Conservation (phyloP, 2,888 invertebrate species). For the Macrophya annulata region DNA sequence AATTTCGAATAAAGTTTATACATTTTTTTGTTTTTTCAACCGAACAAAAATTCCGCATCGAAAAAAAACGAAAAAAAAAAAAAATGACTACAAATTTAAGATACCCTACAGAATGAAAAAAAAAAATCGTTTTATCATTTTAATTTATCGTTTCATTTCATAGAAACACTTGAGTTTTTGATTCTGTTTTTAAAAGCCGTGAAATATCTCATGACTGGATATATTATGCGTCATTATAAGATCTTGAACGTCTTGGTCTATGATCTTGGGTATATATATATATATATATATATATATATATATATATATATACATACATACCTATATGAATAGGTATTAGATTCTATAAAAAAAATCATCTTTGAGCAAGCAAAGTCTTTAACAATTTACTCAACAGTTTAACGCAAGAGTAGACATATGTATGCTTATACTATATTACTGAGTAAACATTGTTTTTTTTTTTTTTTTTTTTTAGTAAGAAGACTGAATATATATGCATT, state of each 20-base stretch:
- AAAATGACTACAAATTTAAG: neutral
- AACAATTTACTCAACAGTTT: slow-evolving; percentile 27
- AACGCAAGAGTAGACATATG: neutral
- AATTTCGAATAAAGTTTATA: neutral
- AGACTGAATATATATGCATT: neutral
- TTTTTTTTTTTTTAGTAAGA: neutral
- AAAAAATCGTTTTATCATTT: neutral
- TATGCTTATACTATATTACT: neutral
- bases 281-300: neutral
- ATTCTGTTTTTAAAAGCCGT: neutral
- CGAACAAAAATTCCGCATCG: neutral
- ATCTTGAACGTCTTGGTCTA: slow-evolving; percentile 18
- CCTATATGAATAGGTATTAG: neutral
- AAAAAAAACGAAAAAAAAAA: neutral
- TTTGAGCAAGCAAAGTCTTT: neutral
- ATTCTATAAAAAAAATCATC: slow-evolving; percentile 4
- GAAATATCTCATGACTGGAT: slow-evolving; percentile 20
- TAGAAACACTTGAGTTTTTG: slow-evolving; percentile 8
- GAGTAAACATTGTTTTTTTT: neutral
- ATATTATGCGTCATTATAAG: slow-evolving; percentile 12
- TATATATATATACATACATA: too few relatives aligned
- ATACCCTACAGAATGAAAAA: neutral
- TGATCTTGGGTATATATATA: neutral
- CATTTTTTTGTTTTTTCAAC: neutral
- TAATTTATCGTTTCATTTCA: neutral